These are phyloP conservation scores for Venustaconcha ellipsiformis DNA, from an alignment of 1,140 invertebrate genomes.

Conservation along the genomic window DNA sequence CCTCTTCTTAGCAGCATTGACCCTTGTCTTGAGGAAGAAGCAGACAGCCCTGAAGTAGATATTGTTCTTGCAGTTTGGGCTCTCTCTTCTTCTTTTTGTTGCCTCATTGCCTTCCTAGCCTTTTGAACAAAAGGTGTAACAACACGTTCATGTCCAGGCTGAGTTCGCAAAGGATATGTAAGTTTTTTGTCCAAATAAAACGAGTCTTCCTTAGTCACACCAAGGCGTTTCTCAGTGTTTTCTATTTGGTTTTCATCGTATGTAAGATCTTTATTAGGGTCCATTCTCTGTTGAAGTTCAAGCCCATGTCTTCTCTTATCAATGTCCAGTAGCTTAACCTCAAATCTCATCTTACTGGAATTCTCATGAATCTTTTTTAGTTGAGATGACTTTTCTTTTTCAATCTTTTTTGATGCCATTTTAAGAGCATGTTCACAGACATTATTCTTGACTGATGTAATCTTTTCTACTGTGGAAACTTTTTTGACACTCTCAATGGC, in stretches of 20 bases:
- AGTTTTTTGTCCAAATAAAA: conserved; percentile 58
- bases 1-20: conserved; percentile 25
- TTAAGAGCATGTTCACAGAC: conserved; percentile 57
- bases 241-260: conserved; percentile 55
- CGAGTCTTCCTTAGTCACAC: conserved; percentile 40
- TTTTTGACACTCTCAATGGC: conserved; percentile 46
- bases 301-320: conserved; percentile 56
- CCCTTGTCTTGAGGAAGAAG: conserved; percentile 12
- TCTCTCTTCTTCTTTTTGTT: conserved; percentile 36
- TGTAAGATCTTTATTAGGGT: conserved; percentile 53
- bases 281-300: conserved; percentile 49
- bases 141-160: conserved; percentile 44
- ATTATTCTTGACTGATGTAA: conserved; percentile 60
- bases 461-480: conserved; percentile 48
- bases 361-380: conserved; percentile 53
- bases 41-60: conserved; percentile 30
- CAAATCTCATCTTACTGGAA: conserved; percentile 52
- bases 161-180: conserved; percentile 46
- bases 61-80: conserved; percentile 12
- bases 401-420: conserved; percentile 40
- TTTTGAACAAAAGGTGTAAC: conserved; percentile 50
- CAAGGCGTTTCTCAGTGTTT: conserved; percentile 53
- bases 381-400: conserved; percentile 40
- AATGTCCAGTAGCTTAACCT: conserved; percentile 60
- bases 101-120: conserved; percentile 46